Evolutionary conservation across 35 echinoderm and acorn worm species (phyloP).

Genomic region (Lytechinus pictus): DNA sequence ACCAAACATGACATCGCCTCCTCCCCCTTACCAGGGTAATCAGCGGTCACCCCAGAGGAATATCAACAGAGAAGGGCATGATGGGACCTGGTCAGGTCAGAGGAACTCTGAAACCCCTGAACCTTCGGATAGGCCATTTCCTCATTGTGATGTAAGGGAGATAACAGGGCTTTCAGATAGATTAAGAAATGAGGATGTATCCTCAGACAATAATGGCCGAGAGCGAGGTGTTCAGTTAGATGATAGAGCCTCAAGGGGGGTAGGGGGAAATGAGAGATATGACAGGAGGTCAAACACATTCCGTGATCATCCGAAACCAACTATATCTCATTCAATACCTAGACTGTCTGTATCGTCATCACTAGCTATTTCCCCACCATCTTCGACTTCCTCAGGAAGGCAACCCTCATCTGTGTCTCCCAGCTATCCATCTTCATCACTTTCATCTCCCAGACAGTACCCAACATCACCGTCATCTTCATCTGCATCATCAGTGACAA

Average conservation of each 20-base stretch:
- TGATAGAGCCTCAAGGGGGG: background rate
- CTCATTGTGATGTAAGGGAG: background rate
- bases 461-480: background rate
- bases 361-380: slow-evolving; percentile 3
- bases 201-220: background rate
- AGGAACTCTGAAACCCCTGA: background rate
- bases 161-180: slow-evolving; percentile 21
- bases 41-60: slow-evolving; percentile 3
- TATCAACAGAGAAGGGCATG: background rate
- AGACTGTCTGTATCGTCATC: background rate
- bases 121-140: background rate
- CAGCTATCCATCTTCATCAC: background rate
- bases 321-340: slow-evolving; percentile 11
- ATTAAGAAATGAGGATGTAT: background rate
- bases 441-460: background rate
- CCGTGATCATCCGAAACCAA: slow-evolving; percentile 7
- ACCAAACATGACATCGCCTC: slow-evolving; percentile 24
- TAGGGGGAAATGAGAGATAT: background rate
- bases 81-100: background rate
- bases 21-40: slow-evolving; percentile 25
- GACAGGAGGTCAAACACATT: slow-evolving; percentile 1
- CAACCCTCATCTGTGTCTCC: background rate
- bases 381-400: background rate
- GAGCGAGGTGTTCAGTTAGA: background rate
- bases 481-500: background rate